Percentiles rank a stretch among this genome's conserved stretches.
Conservation (phyloP, 2,888 invertebrate species). For the Drosophila putrida region DNA sequence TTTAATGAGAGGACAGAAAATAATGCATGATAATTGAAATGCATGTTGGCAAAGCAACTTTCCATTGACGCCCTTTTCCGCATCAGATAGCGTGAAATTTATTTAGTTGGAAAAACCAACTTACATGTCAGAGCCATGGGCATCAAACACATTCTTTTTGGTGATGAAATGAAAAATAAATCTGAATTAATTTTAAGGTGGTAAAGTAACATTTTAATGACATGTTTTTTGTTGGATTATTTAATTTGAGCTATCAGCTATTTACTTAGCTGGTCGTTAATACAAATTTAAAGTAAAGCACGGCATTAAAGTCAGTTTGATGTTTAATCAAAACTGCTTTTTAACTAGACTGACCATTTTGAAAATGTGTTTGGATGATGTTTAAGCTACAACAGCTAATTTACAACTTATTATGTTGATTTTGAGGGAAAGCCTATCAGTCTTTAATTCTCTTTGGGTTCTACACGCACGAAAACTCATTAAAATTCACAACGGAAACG, state of each 20-base stretch:
- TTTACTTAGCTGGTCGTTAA: background rate
- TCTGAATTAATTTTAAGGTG: too few species aligned
- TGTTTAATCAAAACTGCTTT: background rate
- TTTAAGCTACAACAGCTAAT: background rate
- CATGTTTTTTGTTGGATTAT: too few species aligned
- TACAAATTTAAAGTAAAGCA: background rate
- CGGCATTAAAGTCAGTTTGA: background rate
- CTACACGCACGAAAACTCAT: slow-evolving; percentile 39
- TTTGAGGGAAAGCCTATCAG: background rate
- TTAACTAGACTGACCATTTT: background rate
- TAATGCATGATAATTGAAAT: slow-evolving; percentile 41
- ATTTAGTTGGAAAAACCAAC: slow-evolving; percentile 28
- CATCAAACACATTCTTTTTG: too few species aligned
- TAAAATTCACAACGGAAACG: slow-evolving; percentile 54
- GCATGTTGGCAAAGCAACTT: slow-evolving; percentile 6
- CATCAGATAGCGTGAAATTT: slow-evolving; percentile 7
- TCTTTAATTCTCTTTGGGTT: background rate
- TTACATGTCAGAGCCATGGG: slow-evolving; percentile 9
- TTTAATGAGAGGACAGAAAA: background rate
- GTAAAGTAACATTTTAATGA: too few species aligned
- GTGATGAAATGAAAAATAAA: too few species aligned
- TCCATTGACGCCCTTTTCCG: slow-evolving; percentile 21
- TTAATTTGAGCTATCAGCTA: too few species aligned
- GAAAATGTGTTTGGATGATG: background rate
- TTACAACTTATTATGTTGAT: background rate